phyloP scores from a whole-genome alignment of 2,113 vertebrate species.

The Periophthalmus modestus region DNA sequence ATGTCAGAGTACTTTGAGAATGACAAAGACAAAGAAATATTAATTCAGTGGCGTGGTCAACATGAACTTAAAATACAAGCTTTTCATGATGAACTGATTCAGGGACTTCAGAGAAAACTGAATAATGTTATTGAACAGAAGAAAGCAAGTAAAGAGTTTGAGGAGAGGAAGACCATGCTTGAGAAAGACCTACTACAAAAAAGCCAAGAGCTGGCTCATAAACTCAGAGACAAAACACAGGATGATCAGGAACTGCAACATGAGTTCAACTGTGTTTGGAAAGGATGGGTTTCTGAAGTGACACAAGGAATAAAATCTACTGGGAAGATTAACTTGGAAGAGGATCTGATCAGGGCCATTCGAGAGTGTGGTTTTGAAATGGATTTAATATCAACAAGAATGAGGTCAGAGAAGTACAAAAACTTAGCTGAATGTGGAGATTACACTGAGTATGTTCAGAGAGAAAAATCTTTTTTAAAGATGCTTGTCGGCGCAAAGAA shows the following conservation, averaged over 20 bases:
- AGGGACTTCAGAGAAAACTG: slow-evolving; percentile 22
- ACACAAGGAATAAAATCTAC: slow-evolving; percentile 20
- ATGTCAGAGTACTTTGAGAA: slow-evolving; percentile 25
- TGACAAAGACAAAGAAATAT: slow-evolving; percentile 27
- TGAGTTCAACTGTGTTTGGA: slow-evolving; percentile 27
- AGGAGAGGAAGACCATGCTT: neutral
- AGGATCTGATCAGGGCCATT: neutral
- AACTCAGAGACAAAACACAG: slow-evolving; percentile 13
- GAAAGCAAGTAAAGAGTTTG: neutral
- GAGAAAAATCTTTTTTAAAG: no score
- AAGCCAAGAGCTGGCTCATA: slow-evolving; percentile 45
- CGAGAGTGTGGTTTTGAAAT: neutral
- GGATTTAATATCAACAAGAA: neutral
- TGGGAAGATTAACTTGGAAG: slow-evolving; percentile 16
- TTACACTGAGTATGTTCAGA: slow-evolving; percentile 15
- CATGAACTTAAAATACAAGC: slow-evolving; percentile 40
- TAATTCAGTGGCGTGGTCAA: slow-evolving; percentile 40
- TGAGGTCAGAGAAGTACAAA: fast-evolving
- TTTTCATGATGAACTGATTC: slow-evolving; percentile 25
- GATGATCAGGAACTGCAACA: slow-evolving; percentile 22
- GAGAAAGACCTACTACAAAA: slow-evolving; percentile 23
- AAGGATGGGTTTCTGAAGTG: slow-evolving; percentile 12
- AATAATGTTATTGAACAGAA: slow-evolving; percentile 3
- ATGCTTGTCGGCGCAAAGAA: no score
- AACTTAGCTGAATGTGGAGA: neutral